Percentiles rank a stretch among this genome's conserved stretches.
Evolutionary conservation across 1,140 invertebrate species (phyloP).

Genomic region (Aphaenogaster rudis): DNA sequence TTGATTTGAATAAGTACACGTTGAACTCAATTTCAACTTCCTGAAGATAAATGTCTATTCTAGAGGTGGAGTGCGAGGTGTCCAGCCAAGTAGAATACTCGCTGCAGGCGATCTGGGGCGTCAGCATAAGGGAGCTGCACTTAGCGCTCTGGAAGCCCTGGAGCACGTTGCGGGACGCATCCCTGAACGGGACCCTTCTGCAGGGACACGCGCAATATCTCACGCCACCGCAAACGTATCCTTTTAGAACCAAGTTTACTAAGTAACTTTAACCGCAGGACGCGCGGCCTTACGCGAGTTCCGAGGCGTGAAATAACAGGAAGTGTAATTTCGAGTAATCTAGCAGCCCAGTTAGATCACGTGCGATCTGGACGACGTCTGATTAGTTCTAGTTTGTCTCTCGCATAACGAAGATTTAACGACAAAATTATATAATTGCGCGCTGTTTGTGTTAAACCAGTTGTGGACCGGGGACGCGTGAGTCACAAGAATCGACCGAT

Average conservation of each 20-base stretch:
- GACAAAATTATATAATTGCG: neutral
- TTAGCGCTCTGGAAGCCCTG: conserved; percentile 91
- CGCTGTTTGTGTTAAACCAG: neutral
- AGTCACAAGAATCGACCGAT: neutral
- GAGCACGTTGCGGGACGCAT: conserved; percentile 89
- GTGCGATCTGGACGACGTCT: neutral
- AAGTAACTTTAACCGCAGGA: neutral
- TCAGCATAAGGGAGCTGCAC: conserved; percentile 91
- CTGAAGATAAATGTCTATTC: conserved; percentile 78
- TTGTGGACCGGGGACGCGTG: neutral
- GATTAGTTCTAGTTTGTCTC: neutral
- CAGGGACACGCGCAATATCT: conserved; percentile 88
- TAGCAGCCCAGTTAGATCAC: neutral
- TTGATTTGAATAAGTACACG: neutral
- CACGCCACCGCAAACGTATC: conserved; percentile 85
- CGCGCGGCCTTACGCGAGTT: neutral
- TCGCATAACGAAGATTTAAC: neutral
- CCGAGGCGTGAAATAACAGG: neutral
- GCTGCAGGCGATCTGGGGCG: conserved; percentile 92
- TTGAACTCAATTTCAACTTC: neutral
- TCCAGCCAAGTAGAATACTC: conserved; percentile 92
- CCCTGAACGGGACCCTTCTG: conserved; percentile 88
- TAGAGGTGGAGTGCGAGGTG: conserved; percentile 91
- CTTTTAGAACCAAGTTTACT: conserved; percentile 69
- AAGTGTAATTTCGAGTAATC: neutral